Conservation (phyloP, 1,140 invertebrate species). For the Agraylea sexmaculata region DNA sequence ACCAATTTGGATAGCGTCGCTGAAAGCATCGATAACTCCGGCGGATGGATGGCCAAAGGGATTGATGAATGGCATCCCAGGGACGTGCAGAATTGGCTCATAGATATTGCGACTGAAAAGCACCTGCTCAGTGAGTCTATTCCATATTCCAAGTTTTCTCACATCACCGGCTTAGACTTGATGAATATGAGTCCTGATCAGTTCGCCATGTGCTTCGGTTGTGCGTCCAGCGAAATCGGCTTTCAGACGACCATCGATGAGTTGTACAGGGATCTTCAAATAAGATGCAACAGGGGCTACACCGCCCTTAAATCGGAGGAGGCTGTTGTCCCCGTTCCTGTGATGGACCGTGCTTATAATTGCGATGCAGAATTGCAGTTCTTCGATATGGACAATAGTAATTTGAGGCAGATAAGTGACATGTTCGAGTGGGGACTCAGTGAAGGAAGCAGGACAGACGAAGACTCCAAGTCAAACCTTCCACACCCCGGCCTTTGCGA, state of each 20-base stretch:
- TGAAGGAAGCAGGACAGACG: background rate
- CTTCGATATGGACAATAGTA: constrained; percentile 11
- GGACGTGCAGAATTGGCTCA: constrained; percentile 13
- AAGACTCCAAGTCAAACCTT: background rate
- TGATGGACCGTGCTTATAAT: constrained; percentile 4
- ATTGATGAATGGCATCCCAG: constrained; percentile 7
- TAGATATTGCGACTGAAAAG: constrained; percentile 6
- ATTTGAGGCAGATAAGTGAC: background rate
- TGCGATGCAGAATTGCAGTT: constrained; percentile 7
- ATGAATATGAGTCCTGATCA: constrained; percentile 6
- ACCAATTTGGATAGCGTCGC: no score
- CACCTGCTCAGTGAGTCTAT: constrained; percentile 3
- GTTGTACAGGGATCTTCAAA: constrained; percentile 9
- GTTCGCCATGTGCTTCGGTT: background rate
- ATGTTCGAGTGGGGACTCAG: background rate
- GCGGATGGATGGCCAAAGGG: constrained; percentile 10
- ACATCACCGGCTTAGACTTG: constrained; percentile 9
- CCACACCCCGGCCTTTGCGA: background rate
- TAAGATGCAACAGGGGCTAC: no score
- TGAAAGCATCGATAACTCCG: background rate
- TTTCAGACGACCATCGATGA: no score
- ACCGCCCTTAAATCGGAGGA: background rate
- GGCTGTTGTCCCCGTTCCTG: constrained; percentile 7
- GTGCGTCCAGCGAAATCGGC: background rate
- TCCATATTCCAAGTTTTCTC: constrained; percentile 4